Conservation (phyloP, 2,888 invertebrate species). For the Polylopha cassiicola region DNA sequence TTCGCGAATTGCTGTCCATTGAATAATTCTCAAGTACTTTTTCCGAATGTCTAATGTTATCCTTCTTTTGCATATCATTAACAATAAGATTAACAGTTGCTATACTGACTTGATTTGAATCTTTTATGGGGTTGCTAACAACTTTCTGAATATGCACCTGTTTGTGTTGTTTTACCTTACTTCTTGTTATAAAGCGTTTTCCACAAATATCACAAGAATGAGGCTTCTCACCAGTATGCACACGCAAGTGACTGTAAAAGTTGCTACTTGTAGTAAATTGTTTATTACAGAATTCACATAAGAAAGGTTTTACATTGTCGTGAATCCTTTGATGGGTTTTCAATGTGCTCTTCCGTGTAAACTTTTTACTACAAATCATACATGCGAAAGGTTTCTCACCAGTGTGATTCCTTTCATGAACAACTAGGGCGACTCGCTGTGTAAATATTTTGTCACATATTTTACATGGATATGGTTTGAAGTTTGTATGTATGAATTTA, state of each 20-base stretch:
- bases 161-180: constrained; percentile 4
- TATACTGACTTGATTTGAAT: too few species aligned
- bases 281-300: constrained; percentile 14
- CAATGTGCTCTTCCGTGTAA: constrained; percentile 15
- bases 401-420: constrained; percentile 17
- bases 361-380: constrained; percentile 8
- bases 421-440: constrained; percentile 8
- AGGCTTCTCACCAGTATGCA: constrained; percentile 1
- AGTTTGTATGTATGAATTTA: constrained; percentile 9
- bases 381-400: constrained; percentile 11
- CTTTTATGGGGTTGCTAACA: too few species aligned
- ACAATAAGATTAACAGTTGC: too few species aligned
- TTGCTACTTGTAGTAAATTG: constrained; percentile 16
- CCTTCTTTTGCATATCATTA: too few species aligned
- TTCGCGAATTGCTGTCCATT: too few species aligned
- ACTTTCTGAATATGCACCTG: background rate
- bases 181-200: constrained; percentile 3
- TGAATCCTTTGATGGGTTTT: constrained; percentile 12
- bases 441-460: constrained; percentile 13
- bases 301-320: constrained; percentile 3
- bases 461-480: constrained; percentile 11
- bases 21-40: too few species aligned
- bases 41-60: too few species aligned
- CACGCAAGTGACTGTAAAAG: constrained; percentile 11
- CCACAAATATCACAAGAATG: background rate